A percentile compares a stretch with the other conserved stretches of the same genome.
Evolutionary conservation across 2,797 vertebrate species (phyloP).

Genomic region (Dipus sagitta): DNA sequence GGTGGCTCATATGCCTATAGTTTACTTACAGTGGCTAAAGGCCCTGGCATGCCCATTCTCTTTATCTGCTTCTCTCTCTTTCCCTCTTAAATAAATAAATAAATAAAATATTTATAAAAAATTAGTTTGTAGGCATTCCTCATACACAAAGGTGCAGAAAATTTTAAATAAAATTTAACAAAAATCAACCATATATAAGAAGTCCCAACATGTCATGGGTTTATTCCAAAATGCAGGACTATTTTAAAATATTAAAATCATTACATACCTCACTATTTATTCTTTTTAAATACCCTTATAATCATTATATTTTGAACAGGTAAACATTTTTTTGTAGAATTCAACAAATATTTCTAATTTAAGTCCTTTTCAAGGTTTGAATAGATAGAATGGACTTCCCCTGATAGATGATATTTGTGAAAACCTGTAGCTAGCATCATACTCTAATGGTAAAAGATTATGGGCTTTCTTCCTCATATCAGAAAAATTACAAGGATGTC

Average conservation of each 20-base stretch:
- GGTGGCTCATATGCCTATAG: too few species aligned
- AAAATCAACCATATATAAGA: neutral
- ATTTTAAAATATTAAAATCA: conserved; percentile 13
- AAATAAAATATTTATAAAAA: too few species aligned
- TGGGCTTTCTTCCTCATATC: neutral
- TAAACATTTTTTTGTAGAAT: neutral
- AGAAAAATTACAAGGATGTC: neutral
- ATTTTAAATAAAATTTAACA: neutral
- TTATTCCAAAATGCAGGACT: neutral
- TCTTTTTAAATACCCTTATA: neutral
- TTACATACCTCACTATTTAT: neutral
- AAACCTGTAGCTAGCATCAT: neutral
- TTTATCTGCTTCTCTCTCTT: too few species aligned
- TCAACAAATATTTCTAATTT: neutral
- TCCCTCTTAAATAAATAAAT: too few species aligned
- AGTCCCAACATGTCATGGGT: neutral
- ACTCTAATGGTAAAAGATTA: neutral
- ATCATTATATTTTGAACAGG: neutral
- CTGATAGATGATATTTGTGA: neutral
- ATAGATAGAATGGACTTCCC: neutral
- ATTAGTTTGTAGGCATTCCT: neutral
- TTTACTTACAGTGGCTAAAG: too few species aligned
- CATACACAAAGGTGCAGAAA: neutral
- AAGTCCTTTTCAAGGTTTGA: neutral
- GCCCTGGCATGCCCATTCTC: too few species aligned